Evolutionary conservation across 1,140 invertebrate species (phyloP).

Genomic region (Drosophila mayri): DNA sequence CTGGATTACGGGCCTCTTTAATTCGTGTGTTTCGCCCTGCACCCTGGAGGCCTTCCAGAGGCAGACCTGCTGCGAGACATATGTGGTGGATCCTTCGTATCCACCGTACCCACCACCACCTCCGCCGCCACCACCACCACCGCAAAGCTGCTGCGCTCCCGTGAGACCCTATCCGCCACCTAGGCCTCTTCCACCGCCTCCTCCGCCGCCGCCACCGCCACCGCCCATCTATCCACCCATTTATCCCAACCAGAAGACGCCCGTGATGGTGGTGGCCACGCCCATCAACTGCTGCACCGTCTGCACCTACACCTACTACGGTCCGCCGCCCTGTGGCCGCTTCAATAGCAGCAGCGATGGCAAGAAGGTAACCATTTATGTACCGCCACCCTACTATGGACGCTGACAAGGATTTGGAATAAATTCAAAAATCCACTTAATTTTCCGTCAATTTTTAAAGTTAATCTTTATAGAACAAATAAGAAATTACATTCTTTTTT

Average conservation of each 20-base stretch:
- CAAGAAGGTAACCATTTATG: conserved; percentile 61
- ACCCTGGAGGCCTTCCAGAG: conserved; percentile 70
- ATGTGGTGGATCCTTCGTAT: conserved; percentile 43
- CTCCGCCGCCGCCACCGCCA: conserved; percentile 4
- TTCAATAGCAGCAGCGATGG: conserved; percentile 35
- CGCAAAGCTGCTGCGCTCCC: conserved; percentile 13
- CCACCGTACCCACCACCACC: conserved; percentile 10
- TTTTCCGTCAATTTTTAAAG: not conserved
- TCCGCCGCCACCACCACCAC: not conserved
- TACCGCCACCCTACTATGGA: conserved; percentile 70
- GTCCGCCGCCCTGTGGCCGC: conserved; percentile 73
- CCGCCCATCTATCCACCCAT: conserved; percentile 39
- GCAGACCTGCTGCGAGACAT: conserved; percentile 70
- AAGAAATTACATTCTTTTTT: not conserved
- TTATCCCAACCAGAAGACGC: conserved; percentile 40
- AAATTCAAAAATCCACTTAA: too few species aligned
- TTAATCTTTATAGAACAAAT: not conserved
- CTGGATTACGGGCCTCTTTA: conserved; percentile 59
- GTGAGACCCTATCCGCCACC: conserved; percentile 11
- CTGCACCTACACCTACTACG: conserved; percentile 74
- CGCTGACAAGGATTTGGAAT: conserved; percentile 18
- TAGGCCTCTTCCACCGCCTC: conserved; percentile 5
- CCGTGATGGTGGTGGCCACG: conserved; percentile 62
- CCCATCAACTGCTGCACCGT: conserved; percentile 72
- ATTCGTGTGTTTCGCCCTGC: conserved; percentile 67